A percentile compares a stretch with the other conserved stretches of the same genome.
Conservation (phyloP, 2,113 vertebrate species). For the Propithecus coquereli region DNA sequence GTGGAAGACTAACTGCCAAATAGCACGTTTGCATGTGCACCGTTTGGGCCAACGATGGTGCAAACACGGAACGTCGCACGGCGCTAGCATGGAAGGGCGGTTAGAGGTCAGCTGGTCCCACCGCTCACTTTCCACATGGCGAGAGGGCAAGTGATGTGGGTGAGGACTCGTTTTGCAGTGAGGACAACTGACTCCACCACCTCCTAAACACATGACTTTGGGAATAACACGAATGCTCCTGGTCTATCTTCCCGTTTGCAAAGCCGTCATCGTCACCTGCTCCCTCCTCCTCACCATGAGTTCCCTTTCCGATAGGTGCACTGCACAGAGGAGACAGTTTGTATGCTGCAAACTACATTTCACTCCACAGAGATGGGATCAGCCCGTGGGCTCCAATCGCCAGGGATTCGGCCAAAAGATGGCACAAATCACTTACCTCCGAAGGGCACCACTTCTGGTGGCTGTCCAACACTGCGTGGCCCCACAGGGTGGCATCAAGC, state of each 20-base stretch:
- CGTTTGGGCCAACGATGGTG: background rate
- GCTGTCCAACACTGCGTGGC: fast-evolving
- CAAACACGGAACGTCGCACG: fast-evolving
- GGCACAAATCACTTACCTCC: fast-evolving
- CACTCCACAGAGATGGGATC: fast-evolving
- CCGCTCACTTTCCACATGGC: background rate
- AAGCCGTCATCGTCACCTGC: background rate
- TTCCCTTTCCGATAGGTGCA: background rate
- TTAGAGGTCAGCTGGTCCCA: background rate
- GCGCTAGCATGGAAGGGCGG: fast-evolving
- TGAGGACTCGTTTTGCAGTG: background rate
- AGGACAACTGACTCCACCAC: too few relatives aligned
- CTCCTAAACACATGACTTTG: background rate
- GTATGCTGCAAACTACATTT: background rate
- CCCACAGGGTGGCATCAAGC: too few relatives aligned
- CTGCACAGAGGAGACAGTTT: background rate
- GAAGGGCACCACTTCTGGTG: background rate
- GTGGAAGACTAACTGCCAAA: fast-evolving
- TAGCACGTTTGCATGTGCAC: fast-evolving
- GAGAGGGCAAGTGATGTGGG: fast-evolving
- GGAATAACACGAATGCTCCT: background rate
- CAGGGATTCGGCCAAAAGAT: background rate
- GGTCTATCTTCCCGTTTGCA: background rate
- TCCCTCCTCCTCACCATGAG: fast-evolving
- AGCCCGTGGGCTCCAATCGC: fast-evolving